phyloP scores from a whole-genome alignment of 2,113 vertebrate genomes.

The Cololabis saira region DNA sequence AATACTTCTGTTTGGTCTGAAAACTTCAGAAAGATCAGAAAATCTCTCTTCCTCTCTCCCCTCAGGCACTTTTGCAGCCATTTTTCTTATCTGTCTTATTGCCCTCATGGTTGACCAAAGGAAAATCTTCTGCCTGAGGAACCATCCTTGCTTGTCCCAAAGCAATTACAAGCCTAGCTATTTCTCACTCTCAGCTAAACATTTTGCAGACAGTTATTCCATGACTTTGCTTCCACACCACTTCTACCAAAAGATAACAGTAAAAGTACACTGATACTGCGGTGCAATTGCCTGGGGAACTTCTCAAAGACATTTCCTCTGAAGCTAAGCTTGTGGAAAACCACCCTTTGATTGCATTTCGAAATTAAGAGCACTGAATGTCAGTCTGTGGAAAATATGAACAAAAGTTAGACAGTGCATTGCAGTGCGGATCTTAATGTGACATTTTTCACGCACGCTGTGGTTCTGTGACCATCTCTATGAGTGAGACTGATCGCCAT shows the following conservation, averaged over 20 bases:
- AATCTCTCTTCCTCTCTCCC: slow-evolving; percentile 33
- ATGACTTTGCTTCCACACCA: slow-evolving; percentile 61
- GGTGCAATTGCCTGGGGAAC: slow-evolving; percentile 50
- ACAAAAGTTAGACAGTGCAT: not conserved
- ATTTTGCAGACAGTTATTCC: slow-evolving; percentile 65
- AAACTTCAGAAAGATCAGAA: slow-evolving; percentile 50
- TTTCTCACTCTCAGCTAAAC: slow-evolving; percentile 73
- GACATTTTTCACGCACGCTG: not conserved
- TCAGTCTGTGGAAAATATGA: slow-evolving; percentile 26
- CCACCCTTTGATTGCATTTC: slow-evolving; percentile 40
- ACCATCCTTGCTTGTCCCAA: slow-evolving; percentile 70
- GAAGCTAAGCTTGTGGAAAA: slow-evolving; percentile 56
- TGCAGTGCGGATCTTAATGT: slow-evolving; percentile 32
- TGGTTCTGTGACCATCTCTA: not conserved
- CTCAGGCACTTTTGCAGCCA: slow-evolving; percentile 14
- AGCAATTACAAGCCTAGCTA: slow-evolving; percentile 77
- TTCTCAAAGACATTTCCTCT: slow-evolving; percentile 52
- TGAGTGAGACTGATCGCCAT: not conserved
- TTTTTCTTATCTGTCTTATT: slow-evolving; percentile 64
- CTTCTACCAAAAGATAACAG: slow-evolving; percentile 56
- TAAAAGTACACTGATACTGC: slow-evolving; percentile 58
- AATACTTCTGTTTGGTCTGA: slow-evolving; percentile 53
- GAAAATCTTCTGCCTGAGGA: slow-evolving; percentile 65
- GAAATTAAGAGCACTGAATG: slow-evolving; percentile 53
- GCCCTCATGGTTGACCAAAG: slow-evolving; percentile 65